Evolutionary conservation across 2,888 invertebrate genomes (phyloP), one percentile per base, ranked within the genome.

Genomic region (Thymelicus sylvestris): DNA sequence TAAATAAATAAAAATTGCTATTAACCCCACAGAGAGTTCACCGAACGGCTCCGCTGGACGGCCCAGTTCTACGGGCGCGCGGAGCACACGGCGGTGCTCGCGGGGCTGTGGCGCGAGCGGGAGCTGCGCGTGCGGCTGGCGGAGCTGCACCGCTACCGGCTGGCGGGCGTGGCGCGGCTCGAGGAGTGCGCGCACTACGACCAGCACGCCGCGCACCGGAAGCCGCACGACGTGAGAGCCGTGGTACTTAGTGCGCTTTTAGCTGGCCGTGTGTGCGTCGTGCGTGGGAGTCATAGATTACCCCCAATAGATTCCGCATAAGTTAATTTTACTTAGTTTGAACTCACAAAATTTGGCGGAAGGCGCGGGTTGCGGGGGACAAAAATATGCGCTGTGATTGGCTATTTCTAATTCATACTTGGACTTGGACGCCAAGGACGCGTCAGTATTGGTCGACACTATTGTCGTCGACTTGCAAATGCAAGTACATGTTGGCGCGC

Each of bases 141-240:
- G 1, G 98, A 98, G 90, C 90, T 98, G 59, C 95, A 96, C 85
- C 96, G 97, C 74, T 93, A 98, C 91, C 95, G 98, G 41, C 96
- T 97, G 80, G 96, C 98, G 79, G 98, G 98, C 39, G 95, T 98
- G 52, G 97, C 97, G 3, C 95, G 96, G 59, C 95, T 96, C 67
- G 97, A 97, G 84, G 98, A 98, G 85, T 97, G 98, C 81, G 95
- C 97, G 47, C 97, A 98, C 86, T 98, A 97, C 86, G 98, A 98
- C 82, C 97, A 97, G 84, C 95, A 96, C 92, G 95, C 96, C 70
- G 94, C 95, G 80, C 95, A 94, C 77, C 87, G 96, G 81, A 92
- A 95, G 81, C 93, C 94, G 76, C 82, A 94, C 82, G 93, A 95
- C 95, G 87, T 96, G 96, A 87, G 96, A 94, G 81, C 78, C 78